phyloP scores from a whole-genome alignment of 1,140 invertebrate genomes.

The Hypothenemus hampei region DNA sequence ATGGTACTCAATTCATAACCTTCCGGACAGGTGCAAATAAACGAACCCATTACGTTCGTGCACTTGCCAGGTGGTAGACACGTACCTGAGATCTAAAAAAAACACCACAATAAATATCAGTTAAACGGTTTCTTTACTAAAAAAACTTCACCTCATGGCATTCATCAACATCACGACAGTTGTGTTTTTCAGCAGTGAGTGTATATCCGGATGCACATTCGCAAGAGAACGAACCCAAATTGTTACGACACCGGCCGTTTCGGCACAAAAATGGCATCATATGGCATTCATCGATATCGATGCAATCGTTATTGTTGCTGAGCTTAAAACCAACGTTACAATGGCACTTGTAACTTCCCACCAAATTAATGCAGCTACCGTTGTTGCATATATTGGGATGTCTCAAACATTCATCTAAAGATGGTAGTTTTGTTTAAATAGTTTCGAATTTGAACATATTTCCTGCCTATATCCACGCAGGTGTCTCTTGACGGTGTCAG shows the following conservation, averaged over 20 bases:
- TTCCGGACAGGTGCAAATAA: slow-evolving; percentile 61
- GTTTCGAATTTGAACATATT: too few species aligned
- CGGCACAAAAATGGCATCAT: slow-evolving; percentile 74
- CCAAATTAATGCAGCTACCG: slow-evolving; percentile 75
- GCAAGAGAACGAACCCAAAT: slow-evolving; percentile 75
- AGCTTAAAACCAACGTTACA: slow-evolving; percentile 78
- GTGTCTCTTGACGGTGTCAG: slow-evolving; percentile 55
- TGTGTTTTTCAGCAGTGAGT: slow-evolving; percentile 58
- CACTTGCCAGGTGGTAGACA: slow-evolving; percentile 62
- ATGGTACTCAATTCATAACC: slow-evolving; percentile 60
- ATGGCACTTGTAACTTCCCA: slow-evolving; percentile 72
- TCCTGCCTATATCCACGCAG: slow-evolving; percentile 60
- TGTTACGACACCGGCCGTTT: slow-evolving; percentile 76
- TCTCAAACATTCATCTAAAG: slow-evolving; percentile 64
- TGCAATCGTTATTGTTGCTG: slow-evolving; percentile 79
- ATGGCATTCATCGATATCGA: slow-evolving; percentile 72
- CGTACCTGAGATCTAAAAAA: slow-evolving; percentile 51
- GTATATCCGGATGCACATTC: slow-evolving; percentile 77
- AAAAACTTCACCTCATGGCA: slow-evolving; percentile 55
- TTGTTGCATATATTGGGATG: slow-evolving; percentile 72
- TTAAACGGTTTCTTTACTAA: neutral
- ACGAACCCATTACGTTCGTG: slow-evolving; percentile 67
- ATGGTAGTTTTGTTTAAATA: too few species aligned
- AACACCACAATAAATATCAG: slow-evolving; percentile 9
- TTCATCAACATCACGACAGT: slow-evolving; percentile 67